Base-by-base conservation (phyloP, 2,113 vertebrate species). In the Dicrurus megarhynchus region DNA sequence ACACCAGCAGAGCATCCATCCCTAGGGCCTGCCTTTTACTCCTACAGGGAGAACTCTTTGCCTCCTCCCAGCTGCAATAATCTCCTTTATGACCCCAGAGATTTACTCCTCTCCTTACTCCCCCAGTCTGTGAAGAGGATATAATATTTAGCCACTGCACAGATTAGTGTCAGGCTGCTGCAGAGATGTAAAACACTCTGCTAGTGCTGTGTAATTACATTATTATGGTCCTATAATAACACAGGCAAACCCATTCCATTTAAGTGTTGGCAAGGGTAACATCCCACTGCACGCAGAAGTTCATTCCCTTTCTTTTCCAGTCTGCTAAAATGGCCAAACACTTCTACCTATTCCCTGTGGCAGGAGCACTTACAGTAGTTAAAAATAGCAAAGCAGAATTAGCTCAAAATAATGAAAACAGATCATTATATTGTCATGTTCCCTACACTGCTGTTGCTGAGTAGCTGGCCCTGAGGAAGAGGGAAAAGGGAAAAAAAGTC, bases 151-250 rank as follows among this genome's bases (percentile, higher is more conserved):
- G 59, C 85, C 69, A 37, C 79, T 42, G 57, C 70, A 11, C 67
- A 85, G 74, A 93, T 94, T 83, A 80, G 88, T 68, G 82, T 95
- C 87, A 95, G 50, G 46, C 56, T 87, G 56, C 79, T 88, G 79
- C 85, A 90, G 79, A 59, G 64, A 95, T 44, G 82, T 92, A 90
- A 96, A 96, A 80, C 76, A 27, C 92, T 94, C 75, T 37, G 24
- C 85, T 86, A n/a, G 50, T 63, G 74, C 85, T 68, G 60, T 4
- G 16, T 95, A 90, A 95, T 94, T 94, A 96, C 78, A 82, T 91
- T 93, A 96, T 97, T 96, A 96, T 65, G 87, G 81, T 76, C 78
- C 90, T 94, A 13, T 32, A 96, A 97, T 80, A 96, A 95, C 95
- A 95, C 67, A 94, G 89, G 85, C 92, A 86, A 96, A 90, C 50